Evolutionary conservation across 2,113 vertebrate genomes (phyloP), one percentile per base, ranked within the genome.

Genomic region (Nesoenas mayeri): DNA sequence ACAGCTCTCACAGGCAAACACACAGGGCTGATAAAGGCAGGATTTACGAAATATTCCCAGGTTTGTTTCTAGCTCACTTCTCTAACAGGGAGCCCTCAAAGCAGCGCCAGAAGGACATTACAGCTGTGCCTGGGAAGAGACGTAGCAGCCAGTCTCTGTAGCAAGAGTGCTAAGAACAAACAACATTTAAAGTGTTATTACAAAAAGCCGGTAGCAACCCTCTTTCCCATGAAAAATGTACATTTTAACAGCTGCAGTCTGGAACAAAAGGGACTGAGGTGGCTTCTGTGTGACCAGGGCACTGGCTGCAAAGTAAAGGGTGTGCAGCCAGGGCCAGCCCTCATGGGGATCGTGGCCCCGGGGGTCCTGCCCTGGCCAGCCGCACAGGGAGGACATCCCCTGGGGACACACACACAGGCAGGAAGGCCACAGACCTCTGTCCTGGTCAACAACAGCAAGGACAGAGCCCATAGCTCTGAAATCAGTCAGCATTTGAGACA

Each of bases 291-390:
- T 61, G 79, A 64, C 14, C 42, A 36, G 65, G 32, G 22, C 67
- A 58, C 28, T 15, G 14, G 29, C 42, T 80, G 56, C 57, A 60
- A 22, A 62, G 72, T 50, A 38, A 42, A 51, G 47, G 40, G 6
- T 9, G 47, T 42, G 28, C 74, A 77, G 54, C 24, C 51, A 85
- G 17, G 57, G 58, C 50, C 74, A 78, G 60, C 25, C 54, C 32
- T 57, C 1, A 0, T n/a, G 71, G 40, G 29, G n/a, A 56, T 24
- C 1, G 0, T 1, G 6, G 5, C 32, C 11, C 51, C 1, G 0
- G 5, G 2, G 36, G 47, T 47, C 51, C 53, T 74, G 85, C 54
- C 73, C 71, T 8, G 58, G 60, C 22, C 64, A 60, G 31, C 65
- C 2, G 0, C 0, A 1, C 25, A 31, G 57, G 19, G 48, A 64